Conservation (phyloP, 2,888 invertebrate species). For the Diarsia rubi region DNA sequence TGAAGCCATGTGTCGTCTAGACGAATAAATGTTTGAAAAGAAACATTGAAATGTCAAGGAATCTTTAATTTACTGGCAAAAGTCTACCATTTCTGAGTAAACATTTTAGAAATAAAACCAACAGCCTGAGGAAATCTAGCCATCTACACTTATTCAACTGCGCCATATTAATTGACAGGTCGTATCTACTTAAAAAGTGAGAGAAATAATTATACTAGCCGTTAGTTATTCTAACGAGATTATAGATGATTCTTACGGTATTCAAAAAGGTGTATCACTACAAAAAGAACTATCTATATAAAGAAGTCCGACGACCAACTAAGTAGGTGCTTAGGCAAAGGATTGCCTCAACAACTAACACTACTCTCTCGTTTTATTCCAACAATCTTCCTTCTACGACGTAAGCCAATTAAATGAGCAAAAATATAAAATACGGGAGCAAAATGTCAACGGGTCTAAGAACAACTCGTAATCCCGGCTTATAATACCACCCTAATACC, state of each 20-base stretch:
- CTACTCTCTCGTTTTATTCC: not conserved
- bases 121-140: not conserved
- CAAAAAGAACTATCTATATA: not conserved
- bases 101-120: not conserved
- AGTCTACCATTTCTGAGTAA: not conserved
- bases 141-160: not conserved
- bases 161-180: not conserved
- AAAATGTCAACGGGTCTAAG: slow-evolving; percentile 2
- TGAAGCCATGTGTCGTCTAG: not conserved
- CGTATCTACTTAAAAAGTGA: not conserved
- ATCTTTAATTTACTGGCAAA: not conserved
- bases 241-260: too few species aligned
- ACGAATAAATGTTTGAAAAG: not conserved
- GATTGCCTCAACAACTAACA: not conserved
- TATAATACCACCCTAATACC: slow-evolving; percentile 18
- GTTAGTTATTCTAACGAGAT: not conserved
- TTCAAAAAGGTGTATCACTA: too few species aligned
- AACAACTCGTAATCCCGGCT: slow-evolving; percentile 20
- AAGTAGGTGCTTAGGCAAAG: not conserved
- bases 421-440: not conserved
- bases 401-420: not conserved
- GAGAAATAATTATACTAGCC: not conserved
- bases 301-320: not conserved
- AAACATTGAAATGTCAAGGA: not conserved
- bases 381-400: not conserved